Percentiles rank a stretch among this genome's conserved stretches.
phyloP scores from a whole-genome alignment of 1,140 invertebrate genomes.

The Aphidius gifuensis region DNA sequence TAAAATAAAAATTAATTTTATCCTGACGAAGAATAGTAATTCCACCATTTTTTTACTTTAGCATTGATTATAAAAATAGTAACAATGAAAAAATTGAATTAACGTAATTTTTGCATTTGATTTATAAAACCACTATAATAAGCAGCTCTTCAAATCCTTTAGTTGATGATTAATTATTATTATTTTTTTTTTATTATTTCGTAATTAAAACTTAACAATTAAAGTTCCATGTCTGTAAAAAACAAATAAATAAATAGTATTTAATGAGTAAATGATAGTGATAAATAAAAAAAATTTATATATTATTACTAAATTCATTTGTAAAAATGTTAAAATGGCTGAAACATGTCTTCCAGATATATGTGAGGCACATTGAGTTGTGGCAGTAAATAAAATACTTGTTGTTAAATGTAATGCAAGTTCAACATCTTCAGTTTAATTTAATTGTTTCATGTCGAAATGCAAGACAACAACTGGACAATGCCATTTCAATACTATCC shows the following conservation, averaged over 20 bases:
- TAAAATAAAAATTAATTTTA: too few relatives aligned
- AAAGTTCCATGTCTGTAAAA: constrained; percentile 7
- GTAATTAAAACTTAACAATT: constrained; percentile 12
- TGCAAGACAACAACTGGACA: constrained; percentile 76
- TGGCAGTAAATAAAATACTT: constrained; percentile 77
- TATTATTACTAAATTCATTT: constrained; percentile 60
- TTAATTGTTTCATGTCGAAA: constrained; percentile 76
- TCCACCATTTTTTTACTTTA: too few relatives aligned
- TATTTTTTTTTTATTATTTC: neutral
- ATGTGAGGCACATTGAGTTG: constrained; percentile 79
- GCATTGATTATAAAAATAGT: too few relatives aligned
- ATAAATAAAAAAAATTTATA: too few relatives aligned
- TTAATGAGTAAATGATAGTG: too few relatives aligned
- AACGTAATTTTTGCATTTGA: too few relatives aligned
- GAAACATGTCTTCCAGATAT: constrained; percentile 89
- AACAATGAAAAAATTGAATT: too few relatives aligned
- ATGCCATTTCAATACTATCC: constrained; percentile 65
- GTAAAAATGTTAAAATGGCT: constrained; percentile 71
- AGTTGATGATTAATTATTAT: neutral
- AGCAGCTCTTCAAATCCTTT: constrained; percentile 5
- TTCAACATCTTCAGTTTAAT: constrained; percentile 69
- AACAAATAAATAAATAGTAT: constrained; percentile 8
- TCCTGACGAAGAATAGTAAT: too few relatives aligned
- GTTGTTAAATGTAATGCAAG: too few relatives aligned
- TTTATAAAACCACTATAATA: too few relatives aligned